Conservation (phyloP, 2,113 vertebrate species). For the Pseudopodoces humilis region DNA sequence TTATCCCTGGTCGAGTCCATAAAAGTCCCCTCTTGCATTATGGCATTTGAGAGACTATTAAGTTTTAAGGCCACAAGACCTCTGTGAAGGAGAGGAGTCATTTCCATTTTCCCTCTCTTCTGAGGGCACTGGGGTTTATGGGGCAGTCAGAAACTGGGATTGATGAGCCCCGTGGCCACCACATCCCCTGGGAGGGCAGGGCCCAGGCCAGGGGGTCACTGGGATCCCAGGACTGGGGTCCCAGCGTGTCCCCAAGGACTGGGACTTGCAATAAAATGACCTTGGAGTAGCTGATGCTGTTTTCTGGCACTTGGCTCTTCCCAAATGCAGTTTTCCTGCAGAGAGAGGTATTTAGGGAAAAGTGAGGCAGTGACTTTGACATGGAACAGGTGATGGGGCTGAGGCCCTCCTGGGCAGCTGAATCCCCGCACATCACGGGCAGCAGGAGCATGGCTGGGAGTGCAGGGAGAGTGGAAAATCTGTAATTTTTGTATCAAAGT, state of each 20-base stretch:
- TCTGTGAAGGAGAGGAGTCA: conserved; percentile 69
- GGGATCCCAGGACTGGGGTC: background rate
- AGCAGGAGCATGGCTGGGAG: background rate
- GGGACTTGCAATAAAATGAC: fast-evolving
- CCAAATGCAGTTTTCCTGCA: background rate
- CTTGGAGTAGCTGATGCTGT: background rate
- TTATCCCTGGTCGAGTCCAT: conserved; percentile 75
- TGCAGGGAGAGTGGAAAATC: background rate
- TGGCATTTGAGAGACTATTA: conserved; percentile 77
- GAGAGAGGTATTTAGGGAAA: background rate
- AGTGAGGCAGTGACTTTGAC: background rate
- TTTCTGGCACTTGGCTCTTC: background rate
- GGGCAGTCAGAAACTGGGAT: background rate
- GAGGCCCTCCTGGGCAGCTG: background rate
- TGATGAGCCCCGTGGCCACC: background rate
- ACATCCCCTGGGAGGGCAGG: background rate
- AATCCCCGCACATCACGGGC: fast-evolving
- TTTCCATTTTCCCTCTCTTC: conserved; percentile 39
- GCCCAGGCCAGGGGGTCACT: background rate
- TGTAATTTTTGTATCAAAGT: background rate
- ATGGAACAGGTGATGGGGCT: background rate
- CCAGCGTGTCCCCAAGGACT: fast-evolving
- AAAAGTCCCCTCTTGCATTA: conserved; percentile 76
- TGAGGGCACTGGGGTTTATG: conserved; percentile 13
- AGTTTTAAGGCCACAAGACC: conserved; percentile 78